Evolutionary conservation across 2,797 vertebrate genomes (phyloP).

Genomic region (Brachyrhaphis roseni): DNA sequence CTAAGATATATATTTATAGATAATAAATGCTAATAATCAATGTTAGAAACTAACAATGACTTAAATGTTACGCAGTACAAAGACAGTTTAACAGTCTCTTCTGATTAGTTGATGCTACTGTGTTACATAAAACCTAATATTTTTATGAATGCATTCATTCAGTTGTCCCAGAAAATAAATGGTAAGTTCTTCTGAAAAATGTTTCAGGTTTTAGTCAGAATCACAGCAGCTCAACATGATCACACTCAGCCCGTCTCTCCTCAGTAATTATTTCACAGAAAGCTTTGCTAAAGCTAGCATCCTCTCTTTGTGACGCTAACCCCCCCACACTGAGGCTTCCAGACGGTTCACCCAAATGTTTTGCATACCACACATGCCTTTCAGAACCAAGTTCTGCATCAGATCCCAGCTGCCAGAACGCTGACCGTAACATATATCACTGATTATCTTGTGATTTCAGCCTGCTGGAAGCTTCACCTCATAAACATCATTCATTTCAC

Average conservation of each 20-base stretch:
- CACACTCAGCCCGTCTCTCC: background rate
- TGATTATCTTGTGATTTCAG: constrained; percentile 7
- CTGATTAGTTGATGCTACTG: background rate
- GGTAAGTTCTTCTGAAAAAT: background rate
- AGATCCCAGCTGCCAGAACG: constrained; percentile 33
- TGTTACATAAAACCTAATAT: background rate
- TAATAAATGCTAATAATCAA: background rate
- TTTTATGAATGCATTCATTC: background rate
- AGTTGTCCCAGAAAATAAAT: background rate
- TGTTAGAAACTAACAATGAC: background rate
- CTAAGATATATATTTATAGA: background rate
- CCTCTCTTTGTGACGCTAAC: background rate
- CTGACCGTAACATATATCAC: constrained; percentile 26
- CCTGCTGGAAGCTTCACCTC: background rate
- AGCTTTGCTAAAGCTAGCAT: constrained; percentile 9
- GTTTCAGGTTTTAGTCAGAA: background rate
- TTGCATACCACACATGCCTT: constrained; percentile 35
- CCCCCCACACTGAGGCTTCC: background rate
- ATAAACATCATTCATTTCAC: background rate
- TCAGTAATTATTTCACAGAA: background rate
- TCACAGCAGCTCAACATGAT: background rate
- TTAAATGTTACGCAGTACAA: background rate
- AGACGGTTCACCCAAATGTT: constrained; percentile 15
- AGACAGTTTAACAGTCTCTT: background rate
- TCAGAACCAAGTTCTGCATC: constrained; percentile 43